These are phyloP conservation scores for Austrofundulus limnaeus DNA, from an alignment of 2,113 vertebrate species.

Conservation along the genomic window DNA sequence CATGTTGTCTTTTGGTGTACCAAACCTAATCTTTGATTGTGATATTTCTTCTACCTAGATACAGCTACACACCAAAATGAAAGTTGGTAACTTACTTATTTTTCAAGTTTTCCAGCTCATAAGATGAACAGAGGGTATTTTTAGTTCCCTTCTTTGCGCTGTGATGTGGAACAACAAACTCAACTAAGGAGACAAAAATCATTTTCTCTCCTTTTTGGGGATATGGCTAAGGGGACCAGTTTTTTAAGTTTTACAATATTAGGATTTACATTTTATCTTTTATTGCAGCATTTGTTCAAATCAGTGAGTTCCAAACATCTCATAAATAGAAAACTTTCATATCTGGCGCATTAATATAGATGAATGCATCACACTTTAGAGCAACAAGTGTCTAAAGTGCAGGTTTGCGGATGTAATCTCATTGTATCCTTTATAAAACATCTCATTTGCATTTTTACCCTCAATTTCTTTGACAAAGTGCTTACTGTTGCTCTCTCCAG, in stretches of 20 bases:
- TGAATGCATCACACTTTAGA: not conserved
- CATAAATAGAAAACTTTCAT: constrained; percentile 4
- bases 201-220: not conserved
- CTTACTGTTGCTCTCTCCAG: not conserved
- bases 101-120: no score
- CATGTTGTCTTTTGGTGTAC: no score
- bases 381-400: not conserved
- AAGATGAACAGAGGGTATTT: no score
- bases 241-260: not conserved
- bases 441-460: constrained; percentile 23
- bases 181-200: not conserved
- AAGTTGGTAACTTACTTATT: no score
- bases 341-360: not conserved
- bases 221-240: no score
- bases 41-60: no score
- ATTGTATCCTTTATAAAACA: constrained; percentile 7
- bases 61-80: no score
- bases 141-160: no score
- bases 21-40: no score
- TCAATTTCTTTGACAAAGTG: constrained; percentile 18
- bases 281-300: not conserved
- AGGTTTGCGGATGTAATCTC: not conserved
- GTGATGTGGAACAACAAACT: no score
- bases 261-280: not conserved
- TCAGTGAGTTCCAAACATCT: not conserved